A percentile compares a stretch with the other conserved stretches of the same genome.
phyloP scores from a whole-genome alignment of 2,888 invertebrate genomes.

The Cephus pygmeus region DNA sequence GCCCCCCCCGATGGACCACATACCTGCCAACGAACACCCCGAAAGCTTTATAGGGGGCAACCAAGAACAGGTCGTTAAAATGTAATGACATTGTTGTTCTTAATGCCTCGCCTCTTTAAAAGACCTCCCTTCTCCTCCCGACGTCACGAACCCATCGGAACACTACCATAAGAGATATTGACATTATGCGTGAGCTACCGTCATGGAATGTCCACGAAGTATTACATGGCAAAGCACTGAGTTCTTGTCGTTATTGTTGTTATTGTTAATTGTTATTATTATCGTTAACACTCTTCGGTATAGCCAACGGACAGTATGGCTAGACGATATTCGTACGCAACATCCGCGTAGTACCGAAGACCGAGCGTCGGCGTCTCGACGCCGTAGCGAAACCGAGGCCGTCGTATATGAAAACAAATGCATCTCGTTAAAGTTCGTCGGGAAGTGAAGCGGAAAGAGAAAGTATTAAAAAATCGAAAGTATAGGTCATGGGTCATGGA shows the following conservation, averaged over 20 bases:
- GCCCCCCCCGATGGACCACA: constrained; percentile 45
- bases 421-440: not conserved
- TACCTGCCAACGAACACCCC: constrained; percentile 52
- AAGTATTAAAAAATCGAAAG: not conserved
- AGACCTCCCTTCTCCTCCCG: constrained; percentile 59
- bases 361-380: not conserved
- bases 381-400: not conserved
- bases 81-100: constrained; percentile 62
- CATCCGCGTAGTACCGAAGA: not conserved
- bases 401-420: not conserved
- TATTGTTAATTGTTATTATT: not conserved
- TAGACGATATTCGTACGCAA: not conserved
- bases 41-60: constrained; percentile 43
- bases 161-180: not conserved
- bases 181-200: not conserved
- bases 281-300: not conserved
- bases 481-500: not conserved
- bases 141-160: not conserved
- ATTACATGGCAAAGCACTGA: not conserved
- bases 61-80: constrained; percentile 59
- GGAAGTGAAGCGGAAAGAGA: not conserved
- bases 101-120: constrained; percentile 58
- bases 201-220: not conserved
- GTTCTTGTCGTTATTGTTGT: not conserved
- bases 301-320: not conserved